Conservation (phyloP, 1,140 invertebrate genomes). For the Drosophila bocqueti region DNA sequence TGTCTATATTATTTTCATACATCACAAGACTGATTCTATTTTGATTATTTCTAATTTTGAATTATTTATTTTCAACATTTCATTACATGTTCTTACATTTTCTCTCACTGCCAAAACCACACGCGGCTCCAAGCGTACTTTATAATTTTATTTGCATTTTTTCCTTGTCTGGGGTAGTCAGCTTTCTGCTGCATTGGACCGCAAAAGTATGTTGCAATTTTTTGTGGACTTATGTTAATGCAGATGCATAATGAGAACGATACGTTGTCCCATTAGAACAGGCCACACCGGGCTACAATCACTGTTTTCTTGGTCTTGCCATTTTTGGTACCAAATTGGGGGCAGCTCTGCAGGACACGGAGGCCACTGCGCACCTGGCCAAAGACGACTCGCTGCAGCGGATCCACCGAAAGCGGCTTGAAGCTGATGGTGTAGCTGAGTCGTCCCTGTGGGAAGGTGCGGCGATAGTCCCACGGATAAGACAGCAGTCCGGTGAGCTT, state of each 20-base stretch:
- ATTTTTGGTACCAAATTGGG: conserved; percentile 65
- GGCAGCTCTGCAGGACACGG: conserved; percentile 52
- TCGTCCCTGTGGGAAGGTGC: conserved; percentile 57
- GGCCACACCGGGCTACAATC: conserved; percentile 59
- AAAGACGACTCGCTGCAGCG: conserved; percentile 60
- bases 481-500: conserved; percentile 61
- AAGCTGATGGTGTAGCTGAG: conserved; percentile 76
- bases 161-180: conserved; percentile 15
- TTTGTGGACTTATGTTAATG: conserved; percentile 37
- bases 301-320: conserved; percentile 59
- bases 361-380: conserved; percentile 57
- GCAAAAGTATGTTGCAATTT: conserved; percentile 51
- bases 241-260: conserved; percentile 39
- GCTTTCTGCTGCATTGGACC: conserved; percentile 44
- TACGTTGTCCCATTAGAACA: conserved; percentile 48
- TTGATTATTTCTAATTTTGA: background rate
- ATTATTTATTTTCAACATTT: background rate
- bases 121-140: conserved; percentile 46
- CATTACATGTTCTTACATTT: background rate
- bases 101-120: background rate
- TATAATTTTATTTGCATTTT: conserved; percentile 69
- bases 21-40: no score
- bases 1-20: no score
- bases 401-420: conserved; percentile 48
- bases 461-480: conserved; percentile 59